A percentile compares a stretch with the other conserved stretches of the same genome.
Conservation (phyloP, 2,113 vertebrate genomes). For the Tapirus terrestris region DNA sequence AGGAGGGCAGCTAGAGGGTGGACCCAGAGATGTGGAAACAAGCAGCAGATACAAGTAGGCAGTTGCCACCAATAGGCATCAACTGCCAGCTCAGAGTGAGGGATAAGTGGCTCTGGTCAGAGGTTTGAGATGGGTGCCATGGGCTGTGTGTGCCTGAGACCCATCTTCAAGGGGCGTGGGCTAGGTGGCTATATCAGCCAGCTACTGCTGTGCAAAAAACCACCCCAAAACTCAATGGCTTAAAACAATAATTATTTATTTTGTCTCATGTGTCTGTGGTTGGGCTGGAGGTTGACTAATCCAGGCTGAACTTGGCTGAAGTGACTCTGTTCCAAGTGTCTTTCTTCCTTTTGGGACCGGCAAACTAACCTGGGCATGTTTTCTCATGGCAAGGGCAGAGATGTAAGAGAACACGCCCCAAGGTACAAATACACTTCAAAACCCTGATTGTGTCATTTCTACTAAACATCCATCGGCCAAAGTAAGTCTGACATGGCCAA, state of each 20-base stretch:
- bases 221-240: background rate
- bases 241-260: background rate
- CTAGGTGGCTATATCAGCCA: rapidly evolving
- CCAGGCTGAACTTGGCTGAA: background rate
- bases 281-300: background rate
- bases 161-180: background rate
- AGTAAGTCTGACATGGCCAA: background rate
- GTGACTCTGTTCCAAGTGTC: background rate
- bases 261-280: background rate
- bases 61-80: background rate
- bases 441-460: background rate
- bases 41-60: background rate
- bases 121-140: no score
- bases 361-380: background rate
- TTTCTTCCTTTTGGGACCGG: background rate
- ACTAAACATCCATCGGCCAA: background rate
- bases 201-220: rapidly evolving
- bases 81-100: background rate
- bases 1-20: no score
- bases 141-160: background rate
- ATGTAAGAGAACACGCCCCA: background rate
- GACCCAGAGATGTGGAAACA: background rate
- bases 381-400: background rate
- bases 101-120: background rate
- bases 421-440: background rate